Conservation (phyloP, 1,140 invertebrate species). For the Euglossa dilemma region DNA sequence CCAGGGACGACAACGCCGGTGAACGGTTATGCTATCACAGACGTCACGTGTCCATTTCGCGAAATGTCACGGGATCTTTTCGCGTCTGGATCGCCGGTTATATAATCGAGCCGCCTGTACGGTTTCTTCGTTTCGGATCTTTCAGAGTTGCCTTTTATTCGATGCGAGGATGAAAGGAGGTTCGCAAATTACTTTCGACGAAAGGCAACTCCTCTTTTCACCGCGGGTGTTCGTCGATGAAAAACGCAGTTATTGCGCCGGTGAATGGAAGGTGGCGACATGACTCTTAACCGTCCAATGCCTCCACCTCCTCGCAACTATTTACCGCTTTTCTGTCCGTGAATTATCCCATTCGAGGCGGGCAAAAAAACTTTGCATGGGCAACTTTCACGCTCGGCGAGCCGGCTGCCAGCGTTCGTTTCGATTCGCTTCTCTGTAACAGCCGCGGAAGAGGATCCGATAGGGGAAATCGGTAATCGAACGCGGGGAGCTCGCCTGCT, state of each 20-base stretch:
- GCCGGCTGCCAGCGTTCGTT: too few relatives aligned
- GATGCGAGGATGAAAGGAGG: neutral
- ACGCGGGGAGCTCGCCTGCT: neutral
- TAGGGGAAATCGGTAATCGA: neutral
- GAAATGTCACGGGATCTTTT: neutral
- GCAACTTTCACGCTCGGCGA: neutral
- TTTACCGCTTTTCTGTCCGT: neutral
- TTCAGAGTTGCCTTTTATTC: neutral
- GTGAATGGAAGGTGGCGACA: neutral
- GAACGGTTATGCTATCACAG: neutral
- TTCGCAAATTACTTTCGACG: slow-evolving; percentile 11
- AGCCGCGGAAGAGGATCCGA: neutral
- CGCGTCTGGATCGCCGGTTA: neutral
- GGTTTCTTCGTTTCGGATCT: neutral
- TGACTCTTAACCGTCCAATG: neutral
- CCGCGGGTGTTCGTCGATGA: neutral
- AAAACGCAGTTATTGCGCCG: slow-evolving; percentile 2
- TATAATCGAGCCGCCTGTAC: neutral
- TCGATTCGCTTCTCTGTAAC: too few relatives aligned
- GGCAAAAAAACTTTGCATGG: neutral
- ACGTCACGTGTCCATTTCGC: neutral
- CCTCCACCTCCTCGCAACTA: neutral
- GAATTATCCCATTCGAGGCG: neutral
- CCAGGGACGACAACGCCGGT: neutral
- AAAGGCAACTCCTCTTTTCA: neutral